Evolutionary conservation across 1,140 invertebrate species (phyloP).

Genomic region (Papilio machaon): DNA sequence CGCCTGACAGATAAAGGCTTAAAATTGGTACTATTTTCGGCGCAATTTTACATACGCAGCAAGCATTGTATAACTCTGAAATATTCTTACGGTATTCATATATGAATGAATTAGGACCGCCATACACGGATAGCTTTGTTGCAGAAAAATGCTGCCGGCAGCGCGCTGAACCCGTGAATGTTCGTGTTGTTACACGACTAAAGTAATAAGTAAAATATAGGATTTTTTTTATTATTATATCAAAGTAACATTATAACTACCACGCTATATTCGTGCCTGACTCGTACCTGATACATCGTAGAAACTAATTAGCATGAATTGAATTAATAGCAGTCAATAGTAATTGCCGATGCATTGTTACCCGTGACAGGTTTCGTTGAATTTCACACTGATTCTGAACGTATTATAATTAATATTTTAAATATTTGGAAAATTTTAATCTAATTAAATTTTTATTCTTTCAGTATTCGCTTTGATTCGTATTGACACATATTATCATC

Average conservation of each 20-base stretch:
- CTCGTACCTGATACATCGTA: background rate
- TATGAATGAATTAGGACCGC: background rate
- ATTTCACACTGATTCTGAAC: conserved; percentile 44
- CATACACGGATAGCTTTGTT: too few relatives aligned
- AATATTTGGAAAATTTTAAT: background rate
- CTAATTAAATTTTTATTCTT: background rate
- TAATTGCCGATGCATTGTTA: conserved; percentile 73
- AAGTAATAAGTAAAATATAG: background rate
- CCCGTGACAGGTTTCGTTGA: conserved; percentile 66
- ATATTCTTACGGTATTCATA: background rate
- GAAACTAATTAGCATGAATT: conserved; percentile 64
- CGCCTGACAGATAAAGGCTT: conserved; percentile 23
- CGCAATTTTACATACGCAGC: background rate
- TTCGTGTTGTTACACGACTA: background rate
- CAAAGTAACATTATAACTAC: background rate
- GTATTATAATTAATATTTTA: background rate
- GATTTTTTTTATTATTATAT: background rate
- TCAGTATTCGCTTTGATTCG: background rate
- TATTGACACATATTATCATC: background rate
- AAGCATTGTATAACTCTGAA: background rate
- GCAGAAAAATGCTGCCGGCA: too few relatives aligned
- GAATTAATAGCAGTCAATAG: conserved; percentile 69
- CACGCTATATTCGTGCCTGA: background rate
- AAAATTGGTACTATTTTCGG: conserved; percentile 20
- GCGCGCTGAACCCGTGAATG: too few relatives aligned